These are phyloP conservation scores for Orthonevra nobilis DNA, from an alignment of 2,888 invertebrate genomes.

Conservation along the genomic window DNA sequence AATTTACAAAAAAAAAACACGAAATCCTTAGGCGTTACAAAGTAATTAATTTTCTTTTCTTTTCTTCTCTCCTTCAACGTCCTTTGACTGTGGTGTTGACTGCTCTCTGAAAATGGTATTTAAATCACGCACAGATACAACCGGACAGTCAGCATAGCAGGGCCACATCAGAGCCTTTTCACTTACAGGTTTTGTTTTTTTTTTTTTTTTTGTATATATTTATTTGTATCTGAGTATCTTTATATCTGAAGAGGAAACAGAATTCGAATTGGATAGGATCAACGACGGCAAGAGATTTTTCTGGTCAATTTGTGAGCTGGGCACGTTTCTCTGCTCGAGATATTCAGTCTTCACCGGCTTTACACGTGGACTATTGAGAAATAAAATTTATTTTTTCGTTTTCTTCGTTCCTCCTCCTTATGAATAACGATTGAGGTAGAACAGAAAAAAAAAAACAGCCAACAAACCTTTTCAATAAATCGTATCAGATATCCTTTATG, in stretches of 20 bases:
- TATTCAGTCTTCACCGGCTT: conserved; percentile 30
- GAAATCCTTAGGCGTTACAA: conserved; percentile 45
- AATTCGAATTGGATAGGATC: conserved; percentile 26
- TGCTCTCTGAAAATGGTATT: conserved; percentile 48
- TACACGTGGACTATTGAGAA: conserved; percentile 38
- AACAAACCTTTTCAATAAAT: conserved; percentile 42
- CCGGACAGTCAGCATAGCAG: conserved; percentile 3
- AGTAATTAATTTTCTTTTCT: conserved; percentile 57
- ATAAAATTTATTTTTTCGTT: conserved; percentile 18
- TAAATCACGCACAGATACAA: conserved; percentile 59
- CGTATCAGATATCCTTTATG: conserved; percentile 54
- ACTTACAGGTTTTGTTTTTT: too few species aligned
- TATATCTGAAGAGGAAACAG: conserved; percentile 34
- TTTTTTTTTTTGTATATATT: conserved; percentile 12
- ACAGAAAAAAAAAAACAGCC: conserved; percentile 16
- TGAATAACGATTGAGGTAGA: conserved; percentile 56
- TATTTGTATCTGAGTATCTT: conserved; percentile 41
- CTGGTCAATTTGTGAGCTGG: conserved; percentile 56
- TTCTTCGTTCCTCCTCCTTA: conserved; percentile 12
- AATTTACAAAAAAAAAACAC: conserved; percentile 1
- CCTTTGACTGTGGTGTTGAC: conserved; percentile 34
- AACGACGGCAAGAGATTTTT: background rate
- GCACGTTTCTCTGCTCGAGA: conserved; percentile 52
- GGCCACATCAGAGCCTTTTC: conserved; percentile 23
- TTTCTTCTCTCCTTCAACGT: background rate